phyloP scores from a whole-genome alignment of 2,797 vertebrate species.

The Percopsis omiscomaycus region DNA sequence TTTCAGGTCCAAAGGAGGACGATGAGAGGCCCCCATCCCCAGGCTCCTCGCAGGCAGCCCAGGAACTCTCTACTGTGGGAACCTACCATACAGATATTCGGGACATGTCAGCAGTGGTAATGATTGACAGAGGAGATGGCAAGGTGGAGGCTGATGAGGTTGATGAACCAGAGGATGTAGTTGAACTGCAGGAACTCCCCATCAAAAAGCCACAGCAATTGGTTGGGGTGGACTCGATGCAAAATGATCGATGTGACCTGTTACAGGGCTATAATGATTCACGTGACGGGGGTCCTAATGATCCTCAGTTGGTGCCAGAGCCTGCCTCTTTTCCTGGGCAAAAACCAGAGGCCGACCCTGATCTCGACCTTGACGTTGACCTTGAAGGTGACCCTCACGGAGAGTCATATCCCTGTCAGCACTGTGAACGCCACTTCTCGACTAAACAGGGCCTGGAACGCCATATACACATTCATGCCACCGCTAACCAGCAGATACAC shows the following conservation, averaged over 20 bases:
- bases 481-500: conserved; percentile 78
- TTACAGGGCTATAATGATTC: conserved; percentile 27
- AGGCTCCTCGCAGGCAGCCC: conserved; percentile 73
- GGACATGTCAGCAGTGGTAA: conserved; percentile 36
- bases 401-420: conserved; percentile 85
- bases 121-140: conserved; percentile 43
- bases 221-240: conserved; percentile 42
- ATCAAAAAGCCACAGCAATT: conserved; percentile 45
- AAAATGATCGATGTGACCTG: conserved; percentile 73
- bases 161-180: conserved; percentile 59
- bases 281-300: conserved; percentile 55
- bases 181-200: conserved; percentile 61
- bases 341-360: conserved; percentile 61
- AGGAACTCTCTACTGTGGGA: conserved; percentile 65
- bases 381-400: conserved; percentile 82
- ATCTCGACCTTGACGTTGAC: conserved; percentile 73
- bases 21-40: conserved; percentile 75
- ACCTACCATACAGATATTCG: conserved; percentile 47
- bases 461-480: conserved; percentile 92
- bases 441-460: conserved; percentile 95
- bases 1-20: conserved; percentile 84
- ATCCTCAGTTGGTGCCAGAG: conserved; percentile 47
- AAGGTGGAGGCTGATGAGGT: conserved; percentile 63
- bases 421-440: conserved; percentile 93
- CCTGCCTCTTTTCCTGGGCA: conserved; percentile 58